Percentiles rank a stretch among this genome's conserved stretches.
Conservation (phyloP, 1,140 invertebrate genomes). For the Eubasilissa regina region DNA sequence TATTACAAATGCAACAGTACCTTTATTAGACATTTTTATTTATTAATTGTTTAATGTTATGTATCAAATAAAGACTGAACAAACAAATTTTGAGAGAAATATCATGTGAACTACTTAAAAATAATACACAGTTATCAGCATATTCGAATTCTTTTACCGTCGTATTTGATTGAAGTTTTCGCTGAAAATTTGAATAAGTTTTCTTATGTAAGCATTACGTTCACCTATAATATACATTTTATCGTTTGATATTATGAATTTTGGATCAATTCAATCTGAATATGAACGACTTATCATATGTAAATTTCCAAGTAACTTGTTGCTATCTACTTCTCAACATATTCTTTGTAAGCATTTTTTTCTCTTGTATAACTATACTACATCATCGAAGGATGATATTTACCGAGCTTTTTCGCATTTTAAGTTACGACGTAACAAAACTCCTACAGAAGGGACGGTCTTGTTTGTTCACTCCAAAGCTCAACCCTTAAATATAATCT, state of each 20-base stretch:
- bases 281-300: not conserved
- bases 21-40: too few relatives aligned
- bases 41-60: not conserved
- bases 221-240: not conserved
- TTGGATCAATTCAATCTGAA: constrained; percentile 22
- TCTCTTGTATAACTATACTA: not conserved
- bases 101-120: not conserved
- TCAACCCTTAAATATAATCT: not conserved
- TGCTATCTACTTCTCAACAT: not conserved
- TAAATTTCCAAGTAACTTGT: constrained; percentile 17
- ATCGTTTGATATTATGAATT: not conserved
- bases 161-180: not conserved
- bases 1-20: not conserved
- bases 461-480: constrained; percentile 32
- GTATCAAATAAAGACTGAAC: too few relatives aligned
- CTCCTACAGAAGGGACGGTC: not conserved
- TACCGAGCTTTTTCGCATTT: not conserved
- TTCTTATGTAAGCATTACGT: not conserved
- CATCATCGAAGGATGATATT: constrained; percentile 9
- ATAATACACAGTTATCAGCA: not conserved
- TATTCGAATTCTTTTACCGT: not conserved
- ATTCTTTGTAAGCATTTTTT: constrained; percentile 16
- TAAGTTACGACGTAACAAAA: constrained; percentile 5
- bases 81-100: too few relatives aligned
- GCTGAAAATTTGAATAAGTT: not conserved